phyloP scores from a whole-genome alignment of 1,140 invertebrate genomes.

The Leptonema lineaticorne region DNA sequence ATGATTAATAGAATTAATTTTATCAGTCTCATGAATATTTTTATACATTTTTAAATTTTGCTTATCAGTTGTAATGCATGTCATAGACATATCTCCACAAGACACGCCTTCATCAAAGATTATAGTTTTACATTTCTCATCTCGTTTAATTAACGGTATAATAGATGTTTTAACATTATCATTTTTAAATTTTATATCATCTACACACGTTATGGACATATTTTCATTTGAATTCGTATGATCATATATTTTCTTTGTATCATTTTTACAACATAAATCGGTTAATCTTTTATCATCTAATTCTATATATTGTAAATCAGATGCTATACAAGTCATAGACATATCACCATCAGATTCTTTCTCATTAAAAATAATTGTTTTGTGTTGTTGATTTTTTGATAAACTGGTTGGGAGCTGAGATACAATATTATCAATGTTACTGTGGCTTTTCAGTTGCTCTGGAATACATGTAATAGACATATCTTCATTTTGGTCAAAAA shows the following conservation, averaged over 20 bases:
- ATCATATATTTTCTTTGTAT: no score
- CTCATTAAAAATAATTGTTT: conserved; percentile 20
- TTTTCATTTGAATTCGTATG: no score
- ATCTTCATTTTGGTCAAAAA: conserved; percentile 15
- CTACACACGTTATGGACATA: conserved; percentile 21
- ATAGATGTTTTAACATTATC: neutral
- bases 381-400: neutral
- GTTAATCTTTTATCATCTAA: no score
- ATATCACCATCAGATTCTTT: conserved; percentile 5
- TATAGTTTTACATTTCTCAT: conserved; percentile 10
- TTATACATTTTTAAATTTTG: neutral
- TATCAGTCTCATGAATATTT: no score
- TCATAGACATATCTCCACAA: conserved; percentile 27
- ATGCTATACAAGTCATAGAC: conserved; percentile 17
- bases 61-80: neutral
- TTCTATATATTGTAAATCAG: no score
- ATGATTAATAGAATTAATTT: neutral
- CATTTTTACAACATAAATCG: no score
- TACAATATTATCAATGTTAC: no score
- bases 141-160: neutral
- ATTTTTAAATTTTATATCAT: neutral
- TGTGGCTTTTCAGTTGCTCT: no score
- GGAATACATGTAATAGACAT: conserved; percentile 17
- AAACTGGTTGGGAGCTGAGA: neutral
- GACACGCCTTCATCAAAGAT: neutral